A percentile compares a stretch with the other conserved stretches of the same genome.
Evolutionary conservation across 1,140 invertebrate species (phyloP).

Genomic region (Trichoplusia ni): DNA sequence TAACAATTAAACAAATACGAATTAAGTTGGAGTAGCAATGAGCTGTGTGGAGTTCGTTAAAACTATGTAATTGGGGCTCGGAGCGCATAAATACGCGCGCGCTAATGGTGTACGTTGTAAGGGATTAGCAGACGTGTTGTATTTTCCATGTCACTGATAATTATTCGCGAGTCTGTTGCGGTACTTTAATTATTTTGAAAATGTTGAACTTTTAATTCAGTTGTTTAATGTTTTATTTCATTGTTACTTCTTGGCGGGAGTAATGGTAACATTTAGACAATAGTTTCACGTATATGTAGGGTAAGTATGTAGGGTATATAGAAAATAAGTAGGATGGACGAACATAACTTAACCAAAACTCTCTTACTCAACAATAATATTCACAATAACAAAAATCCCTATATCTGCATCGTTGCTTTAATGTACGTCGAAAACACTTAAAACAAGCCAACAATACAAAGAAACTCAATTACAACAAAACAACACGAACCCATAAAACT

Average conservation of each 20-base stretch:
- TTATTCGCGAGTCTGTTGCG: not conserved
- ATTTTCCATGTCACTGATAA: constrained; percentile 15
- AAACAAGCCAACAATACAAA: not conserved
- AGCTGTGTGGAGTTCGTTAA: constrained; percentile 47
- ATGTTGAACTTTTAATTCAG: not conserved
- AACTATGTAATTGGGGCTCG: constrained; percentile 47
- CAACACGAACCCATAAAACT: not conserved
- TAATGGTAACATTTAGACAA: not conserved
- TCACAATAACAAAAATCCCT: not conserved
- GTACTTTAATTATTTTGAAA: not conserved
- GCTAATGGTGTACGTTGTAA: constrained; percentile 12
- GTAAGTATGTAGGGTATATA: not conserved
- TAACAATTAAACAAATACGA: constrained; percentile 52
- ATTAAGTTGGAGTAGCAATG: constrained; percentile 42
- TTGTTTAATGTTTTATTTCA: not conserved
- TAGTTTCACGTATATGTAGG: not conserved
- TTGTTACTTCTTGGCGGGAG: not conserved
- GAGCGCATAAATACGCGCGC: constrained; percentile 6
- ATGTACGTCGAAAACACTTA: not conserved
- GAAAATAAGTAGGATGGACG: too few species aligned
- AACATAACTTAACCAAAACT: too few species aligned
- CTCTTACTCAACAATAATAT: not conserved
- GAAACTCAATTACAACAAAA: not conserved
- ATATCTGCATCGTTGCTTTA: not conserved
- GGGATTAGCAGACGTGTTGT: constrained; percentile 21